These are phyloP conservation scores for Parauchenoglanis punctatus DNA, from an alignment of 2,797 vertebrate genomes.

Conservation along the genomic window DNA sequence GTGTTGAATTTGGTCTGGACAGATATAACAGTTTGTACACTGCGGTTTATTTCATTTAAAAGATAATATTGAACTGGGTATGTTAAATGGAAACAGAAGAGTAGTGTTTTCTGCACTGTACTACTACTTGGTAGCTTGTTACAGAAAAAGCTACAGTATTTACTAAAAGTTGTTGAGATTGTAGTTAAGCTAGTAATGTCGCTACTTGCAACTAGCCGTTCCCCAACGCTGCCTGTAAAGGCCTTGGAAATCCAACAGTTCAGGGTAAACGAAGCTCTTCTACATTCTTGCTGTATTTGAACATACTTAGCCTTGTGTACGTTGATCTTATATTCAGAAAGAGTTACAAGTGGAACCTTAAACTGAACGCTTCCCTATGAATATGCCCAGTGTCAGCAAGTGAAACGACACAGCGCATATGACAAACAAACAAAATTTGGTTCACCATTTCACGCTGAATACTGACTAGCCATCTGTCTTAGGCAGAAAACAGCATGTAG, in stretches of 20 bases:
- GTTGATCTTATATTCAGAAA: not conserved
- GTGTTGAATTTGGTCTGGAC: not conserved
- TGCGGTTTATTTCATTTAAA: not conserved
- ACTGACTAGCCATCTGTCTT: conserved; percentile 60
- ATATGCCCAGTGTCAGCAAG: conserved; percentile 46
- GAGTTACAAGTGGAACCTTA: not conserved
- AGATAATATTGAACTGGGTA: not conserved
- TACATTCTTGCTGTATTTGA: not conserved
- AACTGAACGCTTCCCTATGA: conserved; percentile 12
- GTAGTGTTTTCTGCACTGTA: not conserved
- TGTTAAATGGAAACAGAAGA: not conserved
- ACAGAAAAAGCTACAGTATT: not conserved
- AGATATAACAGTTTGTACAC: not conserved
- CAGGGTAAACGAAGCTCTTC: not conserved
- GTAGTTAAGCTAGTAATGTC: not conserved
- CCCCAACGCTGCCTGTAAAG: not conserved
- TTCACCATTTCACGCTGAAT: conserved; percentile 55
- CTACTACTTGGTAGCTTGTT: not conserved
- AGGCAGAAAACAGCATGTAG: conserved; percentile 57
- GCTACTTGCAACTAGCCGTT: not conserved
- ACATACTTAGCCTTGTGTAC: not conserved
- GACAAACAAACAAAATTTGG: conserved; percentile 58
- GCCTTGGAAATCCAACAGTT: not conserved
- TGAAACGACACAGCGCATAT: conserved; percentile 40
- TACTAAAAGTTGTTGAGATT: not conserved